phyloP scores from a whole-genome alignment of 2,888 invertebrate genomes.

The Phaonia tiefii region DNA sequence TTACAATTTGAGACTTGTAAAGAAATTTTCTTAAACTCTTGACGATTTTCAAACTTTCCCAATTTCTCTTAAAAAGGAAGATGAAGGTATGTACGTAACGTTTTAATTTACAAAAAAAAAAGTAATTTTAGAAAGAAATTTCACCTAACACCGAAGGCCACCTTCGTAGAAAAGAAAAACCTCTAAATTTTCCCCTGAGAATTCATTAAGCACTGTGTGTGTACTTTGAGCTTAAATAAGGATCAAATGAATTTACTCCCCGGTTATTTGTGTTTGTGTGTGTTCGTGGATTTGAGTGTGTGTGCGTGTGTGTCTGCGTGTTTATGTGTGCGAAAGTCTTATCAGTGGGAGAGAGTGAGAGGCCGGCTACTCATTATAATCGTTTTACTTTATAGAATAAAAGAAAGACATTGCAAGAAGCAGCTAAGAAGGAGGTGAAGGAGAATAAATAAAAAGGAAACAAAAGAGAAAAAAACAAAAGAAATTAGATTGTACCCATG shows the following conservation, averaged over 20 bases:
- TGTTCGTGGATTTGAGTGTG: background rate
- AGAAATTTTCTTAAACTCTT: no score
- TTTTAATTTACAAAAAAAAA: no score
- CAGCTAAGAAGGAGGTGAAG: background rate
- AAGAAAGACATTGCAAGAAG: background rate
- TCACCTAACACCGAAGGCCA: no score
- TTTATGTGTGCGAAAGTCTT: background rate
- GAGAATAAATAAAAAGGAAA: slow-evolving; percentile 17
- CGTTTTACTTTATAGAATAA: slow-evolving; percentile 32
- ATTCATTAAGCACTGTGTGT: no score
- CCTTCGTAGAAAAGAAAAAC: no score
- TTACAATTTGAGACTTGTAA: no score
- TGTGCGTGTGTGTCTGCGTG: no score
- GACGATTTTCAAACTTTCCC: no score
- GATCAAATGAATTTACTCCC: background rate
- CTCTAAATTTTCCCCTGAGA: no score
- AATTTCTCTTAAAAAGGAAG: no score
- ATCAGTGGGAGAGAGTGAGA: slow-evolving; percentile 18
- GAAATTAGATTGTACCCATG: background rate
- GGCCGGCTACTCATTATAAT: slow-evolving; percentile 29
- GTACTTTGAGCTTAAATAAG: background rate
- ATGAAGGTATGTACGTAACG: no score
- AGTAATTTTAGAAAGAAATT: no score
- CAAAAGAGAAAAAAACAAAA: background rate
- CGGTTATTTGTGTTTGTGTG: background rate